phyloP scores from a whole-genome alignment of 2,113 vertebrate genomes.

The Rousettus leschenaultii region DNA sequence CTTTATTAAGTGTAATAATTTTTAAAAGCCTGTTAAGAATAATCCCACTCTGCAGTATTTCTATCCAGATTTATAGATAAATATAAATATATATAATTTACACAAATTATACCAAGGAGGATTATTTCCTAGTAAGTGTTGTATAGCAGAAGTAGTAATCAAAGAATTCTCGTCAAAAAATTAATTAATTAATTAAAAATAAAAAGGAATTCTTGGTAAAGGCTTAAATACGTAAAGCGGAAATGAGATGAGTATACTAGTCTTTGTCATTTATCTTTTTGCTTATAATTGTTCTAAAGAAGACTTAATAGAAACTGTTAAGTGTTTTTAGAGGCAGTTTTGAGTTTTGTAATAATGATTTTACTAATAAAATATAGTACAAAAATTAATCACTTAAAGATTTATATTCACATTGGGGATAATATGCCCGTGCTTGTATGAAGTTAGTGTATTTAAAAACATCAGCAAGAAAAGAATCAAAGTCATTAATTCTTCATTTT shows the following conservation, averaged over 20 bases:
- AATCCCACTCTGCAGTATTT: not conserved
- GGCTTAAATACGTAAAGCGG: not conserved
- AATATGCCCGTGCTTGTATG: not conserved
- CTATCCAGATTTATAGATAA: not conserved
- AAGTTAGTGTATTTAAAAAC: constrained; percentile 2
- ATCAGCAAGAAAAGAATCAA: not conserved
- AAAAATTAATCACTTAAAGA: not conserved
- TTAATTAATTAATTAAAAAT: no score
- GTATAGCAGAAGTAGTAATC: not conserved
- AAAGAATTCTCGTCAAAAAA: not conserved
- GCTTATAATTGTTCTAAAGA: not conserved
- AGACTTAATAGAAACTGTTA: not conserved
- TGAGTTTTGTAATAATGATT: not conserved
- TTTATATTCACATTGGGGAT: not conserved
- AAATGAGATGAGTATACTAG: not conserved
- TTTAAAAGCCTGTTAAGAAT: not conserved
- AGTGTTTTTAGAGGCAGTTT: not conserved
- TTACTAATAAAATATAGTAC: not conserved
- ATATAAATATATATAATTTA: not conserved
- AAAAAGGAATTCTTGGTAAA: not conserved
- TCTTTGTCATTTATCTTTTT: constrained; percentile 8
- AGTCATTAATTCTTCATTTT: constrained; percentile 39
- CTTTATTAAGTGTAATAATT: not conserved
- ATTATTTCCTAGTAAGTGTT: not conserved
- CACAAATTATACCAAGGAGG: not conserved